Evolutionary conservation across 37 sponge, comb jelly and placozoan species (phyloP).

Genomic region (Geodia barretti): DNA sequence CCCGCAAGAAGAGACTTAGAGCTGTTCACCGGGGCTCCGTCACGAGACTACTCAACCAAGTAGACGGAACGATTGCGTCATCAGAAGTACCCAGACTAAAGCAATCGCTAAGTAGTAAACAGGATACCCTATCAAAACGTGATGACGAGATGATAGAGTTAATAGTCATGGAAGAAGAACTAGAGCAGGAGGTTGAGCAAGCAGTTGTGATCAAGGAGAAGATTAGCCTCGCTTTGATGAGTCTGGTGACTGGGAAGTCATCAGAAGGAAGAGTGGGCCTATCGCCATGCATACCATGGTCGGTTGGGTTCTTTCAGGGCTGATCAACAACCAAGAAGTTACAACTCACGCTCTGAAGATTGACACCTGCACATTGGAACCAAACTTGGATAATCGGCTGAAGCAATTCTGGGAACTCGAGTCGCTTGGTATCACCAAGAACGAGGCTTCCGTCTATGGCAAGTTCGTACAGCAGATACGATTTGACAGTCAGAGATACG

Average conservation of each 20-base stretch:
- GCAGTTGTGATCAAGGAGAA: background rate
- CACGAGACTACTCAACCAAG: background rate
- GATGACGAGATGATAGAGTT: background rate
- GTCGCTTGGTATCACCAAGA: background rate
- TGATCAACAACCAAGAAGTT: background rate
- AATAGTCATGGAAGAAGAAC: background rate
- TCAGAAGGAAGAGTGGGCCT: conserved; percentile 1
- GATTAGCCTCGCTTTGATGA: background rate
- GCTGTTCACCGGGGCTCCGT: conserved; percentile 18
- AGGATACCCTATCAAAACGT: background rate
- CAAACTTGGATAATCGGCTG: background rate
- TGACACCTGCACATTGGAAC: background rate
- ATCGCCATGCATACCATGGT: conserved; percentile 22
- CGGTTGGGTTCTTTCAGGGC: conserved; percentile 47
- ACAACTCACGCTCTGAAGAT: conserved; percentile 9
- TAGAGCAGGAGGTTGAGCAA: conserved; percentile 14
- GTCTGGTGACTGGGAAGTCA: background rate
- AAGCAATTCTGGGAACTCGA: conserved; percentile 24
- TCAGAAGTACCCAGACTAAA: background rate
- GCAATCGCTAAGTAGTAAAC: background rate
- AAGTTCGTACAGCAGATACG: conserved; percentile 14
- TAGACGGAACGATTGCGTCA: background rate
- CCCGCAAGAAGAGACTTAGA: conserved; percentile 13
- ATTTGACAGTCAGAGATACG: background rate
- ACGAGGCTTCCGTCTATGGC: conserved; percentile 25